Percentiles rank a stretch among this genome's conserved stretches.
Conservation (phyloP, 2,113 vertebrate species). For the Salvelinus fontinalis region DNA sequence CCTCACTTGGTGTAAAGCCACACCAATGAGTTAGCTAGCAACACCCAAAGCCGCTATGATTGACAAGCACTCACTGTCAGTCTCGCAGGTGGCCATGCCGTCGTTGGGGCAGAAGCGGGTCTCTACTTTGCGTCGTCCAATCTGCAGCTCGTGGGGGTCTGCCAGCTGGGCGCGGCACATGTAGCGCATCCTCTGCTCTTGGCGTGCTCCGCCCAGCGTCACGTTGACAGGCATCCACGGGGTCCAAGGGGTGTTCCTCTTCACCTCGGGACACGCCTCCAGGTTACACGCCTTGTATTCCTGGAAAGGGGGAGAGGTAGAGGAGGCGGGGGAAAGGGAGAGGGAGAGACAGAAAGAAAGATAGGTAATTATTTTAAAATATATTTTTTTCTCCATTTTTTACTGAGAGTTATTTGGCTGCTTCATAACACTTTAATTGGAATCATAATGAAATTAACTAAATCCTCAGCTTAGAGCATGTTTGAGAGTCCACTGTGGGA, state of each 20-base stretch:
- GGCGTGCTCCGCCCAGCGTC: slow-evolving; percentile 88
- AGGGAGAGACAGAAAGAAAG: too few species aligned
- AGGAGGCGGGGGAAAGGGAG: not conserved
- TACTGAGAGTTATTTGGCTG: not conserved
- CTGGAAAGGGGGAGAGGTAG: slow-evolving; percentile 58
- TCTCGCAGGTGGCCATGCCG: slow-evolving; percentile 86
- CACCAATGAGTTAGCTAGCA: too few species aligned
- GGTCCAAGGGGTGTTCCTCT: slow-evolving; percentile 95
- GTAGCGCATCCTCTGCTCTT: slow-evolving; percentile 96
- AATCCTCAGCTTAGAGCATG: not conserved
- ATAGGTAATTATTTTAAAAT: too few species aligned
- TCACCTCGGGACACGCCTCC: slow-evolving; percentile 92
- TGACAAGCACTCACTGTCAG: slow-evolving; percentile 80
- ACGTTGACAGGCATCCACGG: slow-evolving; percentile 95
- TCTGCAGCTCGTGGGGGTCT: slow-evolving; percentile 92
- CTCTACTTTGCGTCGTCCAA: slow-evolving; percentile 90
- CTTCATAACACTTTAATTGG: slow-evolving; percentile 9
- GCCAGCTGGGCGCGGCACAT: slow-evolving; percentile 91
- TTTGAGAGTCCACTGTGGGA: not conserved
- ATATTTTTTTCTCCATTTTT: not conserved
- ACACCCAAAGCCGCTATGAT: too few species aligned
- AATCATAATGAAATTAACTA: slow-evolving; percentile 12
- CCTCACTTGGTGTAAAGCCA: too few species aligned
- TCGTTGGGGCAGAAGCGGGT: slow-evolving; percentile 91
- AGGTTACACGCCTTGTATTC: slow-evolving; percentile 96